Percentiles rank a stretch among this genome's conserved stretches.
Evolutionary conservation across 2,797 vertebrate genomes (phyloP).

Genomic region (Myotis pilosus): DNA sequence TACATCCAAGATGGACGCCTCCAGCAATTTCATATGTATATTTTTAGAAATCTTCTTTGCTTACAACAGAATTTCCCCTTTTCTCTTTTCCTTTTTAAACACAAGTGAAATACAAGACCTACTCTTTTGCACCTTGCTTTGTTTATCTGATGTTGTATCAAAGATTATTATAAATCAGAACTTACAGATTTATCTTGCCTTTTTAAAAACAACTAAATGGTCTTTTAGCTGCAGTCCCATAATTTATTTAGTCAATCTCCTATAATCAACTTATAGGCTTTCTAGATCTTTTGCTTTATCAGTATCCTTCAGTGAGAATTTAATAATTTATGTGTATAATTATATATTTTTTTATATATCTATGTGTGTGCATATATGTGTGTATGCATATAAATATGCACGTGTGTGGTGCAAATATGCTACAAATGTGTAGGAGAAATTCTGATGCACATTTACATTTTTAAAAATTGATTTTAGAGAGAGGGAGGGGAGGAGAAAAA

Average conservation of each 20-base stretch:
- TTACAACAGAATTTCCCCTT: not conserved
- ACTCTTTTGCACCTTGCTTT: not conserved
- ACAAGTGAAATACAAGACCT: not conserved
- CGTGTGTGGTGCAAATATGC: not conserved
- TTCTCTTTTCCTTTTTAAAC: not conserved
- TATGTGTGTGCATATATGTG: no score
- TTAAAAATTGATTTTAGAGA: not conserved
- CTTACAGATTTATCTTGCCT: not conserved
- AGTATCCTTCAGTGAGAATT: not conserved
- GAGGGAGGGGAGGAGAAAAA: no score
- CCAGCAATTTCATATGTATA: not conserved
- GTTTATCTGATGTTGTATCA: not conserved
- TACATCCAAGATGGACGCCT: not conserved
- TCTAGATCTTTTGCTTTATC: not conserved
- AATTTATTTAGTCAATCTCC: not conserved
- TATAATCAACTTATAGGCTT: not conserved
- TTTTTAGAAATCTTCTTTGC: not conserved
- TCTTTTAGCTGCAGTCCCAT: not conserved
- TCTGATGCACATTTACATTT: not conserved
- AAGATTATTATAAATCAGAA: not conserved
- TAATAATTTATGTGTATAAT: not conserved
- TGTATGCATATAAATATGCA: not conserved
- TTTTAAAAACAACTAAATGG: not conserved
- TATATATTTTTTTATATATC: rapidly evolving
- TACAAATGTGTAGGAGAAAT: not conserved